Conservation (phyloP, 1,140 invertebrate species). For the Octopus bimaculoides region DNA sequence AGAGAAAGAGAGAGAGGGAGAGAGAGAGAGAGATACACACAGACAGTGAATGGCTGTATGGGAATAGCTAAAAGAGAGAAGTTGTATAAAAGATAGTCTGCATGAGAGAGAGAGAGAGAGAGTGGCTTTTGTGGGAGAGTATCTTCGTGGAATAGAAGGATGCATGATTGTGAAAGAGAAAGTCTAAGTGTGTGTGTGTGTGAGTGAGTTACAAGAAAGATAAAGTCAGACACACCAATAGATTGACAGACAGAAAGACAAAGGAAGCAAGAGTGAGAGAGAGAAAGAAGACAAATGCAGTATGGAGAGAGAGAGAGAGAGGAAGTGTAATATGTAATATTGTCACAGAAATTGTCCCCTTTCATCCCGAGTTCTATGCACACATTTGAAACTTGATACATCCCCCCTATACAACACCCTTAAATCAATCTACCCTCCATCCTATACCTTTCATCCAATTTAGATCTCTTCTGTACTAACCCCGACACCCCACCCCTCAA, state of each 20-base stretch:
- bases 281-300: neutral
- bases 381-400: too few species aligned
- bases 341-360: too few species aligned
- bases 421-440: too few species aligned
- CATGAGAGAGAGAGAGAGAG: neutral
- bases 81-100: neutral
- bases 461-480: too few species aligned
- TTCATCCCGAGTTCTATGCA: too few species aligned
- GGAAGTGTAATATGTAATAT: neutral
- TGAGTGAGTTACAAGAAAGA: neutral
- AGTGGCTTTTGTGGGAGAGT: neutral
- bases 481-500: too few species aligned
- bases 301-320: conserved; percentile 11
- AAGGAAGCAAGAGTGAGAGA: neutral
- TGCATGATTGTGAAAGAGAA: too few species aligned
- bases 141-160: too few species aligned
- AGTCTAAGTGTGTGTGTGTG: too few species aligned
- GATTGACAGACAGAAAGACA: neutral
- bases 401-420: too few species aligned
- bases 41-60: neutral
- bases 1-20: neutral
- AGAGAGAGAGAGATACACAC: neutral
- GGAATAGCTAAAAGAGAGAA: neutral
- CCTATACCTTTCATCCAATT: too few species aligned
- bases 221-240: neutral